A percentile compares a stretch with the other conserved stretches of the same genome.
Conservation (phyloP, 2,797 vertebrate species). For the Clamator glandarius region DNA sequence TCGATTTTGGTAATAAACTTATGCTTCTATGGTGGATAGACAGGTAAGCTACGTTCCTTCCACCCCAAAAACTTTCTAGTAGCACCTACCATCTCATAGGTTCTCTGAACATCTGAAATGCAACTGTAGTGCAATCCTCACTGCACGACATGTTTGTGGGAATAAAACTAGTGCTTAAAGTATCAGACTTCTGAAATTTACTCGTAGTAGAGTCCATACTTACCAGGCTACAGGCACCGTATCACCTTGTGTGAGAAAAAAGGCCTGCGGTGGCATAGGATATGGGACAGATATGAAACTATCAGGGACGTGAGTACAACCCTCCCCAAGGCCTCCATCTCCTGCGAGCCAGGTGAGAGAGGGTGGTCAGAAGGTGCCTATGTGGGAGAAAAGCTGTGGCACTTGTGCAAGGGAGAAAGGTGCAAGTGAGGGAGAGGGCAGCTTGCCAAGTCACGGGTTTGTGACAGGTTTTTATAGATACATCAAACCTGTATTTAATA, state of each 20-base stretch:
- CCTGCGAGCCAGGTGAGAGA: not conserved
- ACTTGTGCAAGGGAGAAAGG: rapidly evolving
- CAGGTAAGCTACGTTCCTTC: not conserved
- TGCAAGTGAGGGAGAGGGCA: not conserved
- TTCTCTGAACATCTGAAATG: not conserved
- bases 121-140: not conserved
- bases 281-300: not conserved
- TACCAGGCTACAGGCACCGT: rapidly evolving
- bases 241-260: not conserved
- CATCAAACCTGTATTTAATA: not conserved
- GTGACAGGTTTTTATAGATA: not conserved
- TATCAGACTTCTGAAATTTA: not conserved
- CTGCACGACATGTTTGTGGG: not conserved
- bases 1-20: not conserved
- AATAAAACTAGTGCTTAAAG: not conserved
- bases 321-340: too few species aligned
- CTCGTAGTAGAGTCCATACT: not conserved
- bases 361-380: not conserved
- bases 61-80: not conserved
- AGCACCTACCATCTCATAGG: not conserved
- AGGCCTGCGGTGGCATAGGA: not conserved
- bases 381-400: not conserved
- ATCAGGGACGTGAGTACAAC: too few species aligned
- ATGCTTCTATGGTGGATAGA: not conserved
- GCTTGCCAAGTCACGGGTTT: not conserved